phyloP scores from a whole-genome alignment of 2,888 invertebrate genomes.

The Julus scanicus region DNA sequence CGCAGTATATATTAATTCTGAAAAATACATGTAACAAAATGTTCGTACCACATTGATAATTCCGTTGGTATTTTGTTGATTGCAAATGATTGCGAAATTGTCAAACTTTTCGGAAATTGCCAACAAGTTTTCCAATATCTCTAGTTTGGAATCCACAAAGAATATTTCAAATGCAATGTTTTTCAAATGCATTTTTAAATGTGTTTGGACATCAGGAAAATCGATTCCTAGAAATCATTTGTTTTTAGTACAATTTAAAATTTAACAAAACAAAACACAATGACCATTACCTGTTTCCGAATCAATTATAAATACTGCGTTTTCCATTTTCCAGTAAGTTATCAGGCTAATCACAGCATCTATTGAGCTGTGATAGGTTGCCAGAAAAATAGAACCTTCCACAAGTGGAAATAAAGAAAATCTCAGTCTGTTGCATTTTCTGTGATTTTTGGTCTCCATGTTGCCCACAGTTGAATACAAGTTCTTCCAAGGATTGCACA shows the following conservation, averaged over 20 bases:
- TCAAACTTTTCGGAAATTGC: neutral
- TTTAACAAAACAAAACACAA: neutral
- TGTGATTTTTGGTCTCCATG: neutral
- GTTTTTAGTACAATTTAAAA: neutral
- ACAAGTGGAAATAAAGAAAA: neutral
- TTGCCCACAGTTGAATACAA: too few species aligned
- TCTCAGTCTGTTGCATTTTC: neutral
- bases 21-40: too few species aligned
- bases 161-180: neutral
- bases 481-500: too few species aligned
- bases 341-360: neutral
- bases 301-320: neutral
- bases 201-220: neutral
- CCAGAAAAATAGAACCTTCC: neutral
- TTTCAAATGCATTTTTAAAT: neutral
- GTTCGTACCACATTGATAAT: neutral
- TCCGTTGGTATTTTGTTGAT: neutral
- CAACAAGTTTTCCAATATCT: neutral
- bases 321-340: neutral
- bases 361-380: neutral
- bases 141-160: neutral
- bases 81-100: neutral
- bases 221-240: neutral
- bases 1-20: neutral
- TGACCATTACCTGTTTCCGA: neutral